phyloP scores from a whole-genome alignment of 1,140 invertebrate species.

The Procambarus clarkii region DNA sequence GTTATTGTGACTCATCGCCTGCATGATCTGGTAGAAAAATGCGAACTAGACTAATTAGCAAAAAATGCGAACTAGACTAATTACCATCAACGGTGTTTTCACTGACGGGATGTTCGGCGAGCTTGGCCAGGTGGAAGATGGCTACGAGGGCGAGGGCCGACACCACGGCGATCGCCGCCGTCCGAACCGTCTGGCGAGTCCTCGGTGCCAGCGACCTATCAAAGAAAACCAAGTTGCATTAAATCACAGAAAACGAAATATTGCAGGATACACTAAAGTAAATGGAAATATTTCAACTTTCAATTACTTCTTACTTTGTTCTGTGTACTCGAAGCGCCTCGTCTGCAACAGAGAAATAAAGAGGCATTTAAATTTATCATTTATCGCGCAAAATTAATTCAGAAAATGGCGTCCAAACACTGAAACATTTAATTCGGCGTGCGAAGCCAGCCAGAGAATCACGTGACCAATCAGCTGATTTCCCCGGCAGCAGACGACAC shows the following conservation, averaged over 20 bases:
- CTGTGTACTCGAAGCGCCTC: no score
- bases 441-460: background rate
- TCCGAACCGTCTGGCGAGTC: constrained; percentile 55
- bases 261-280: background rate
- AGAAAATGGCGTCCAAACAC: no score
- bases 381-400: no score
- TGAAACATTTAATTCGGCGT: background rate
- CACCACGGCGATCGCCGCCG: constrained; percentile 40
- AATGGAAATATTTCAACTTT: no score
- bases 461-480: constrained; percentile 53
- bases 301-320: no score
- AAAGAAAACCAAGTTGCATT: constrained; percentile 22
- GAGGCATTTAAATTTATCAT: no score
- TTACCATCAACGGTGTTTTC: constrained; percentile 32
- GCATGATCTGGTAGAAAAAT: no score
- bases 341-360: no score
- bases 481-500: constrained; percentile 45
- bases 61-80: no score
- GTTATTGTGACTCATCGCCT: no score
- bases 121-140: constrained; percentile 56
- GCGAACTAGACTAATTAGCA: background rate
- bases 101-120: constrained; percentile 48
- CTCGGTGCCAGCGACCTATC: constrained; percentile 58
- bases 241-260: background rate
- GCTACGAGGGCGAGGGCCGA: constrained; percentile 55